Conservation (phyloP, 2,113 vertebrate species). For the Vidua macroura region DNA sequence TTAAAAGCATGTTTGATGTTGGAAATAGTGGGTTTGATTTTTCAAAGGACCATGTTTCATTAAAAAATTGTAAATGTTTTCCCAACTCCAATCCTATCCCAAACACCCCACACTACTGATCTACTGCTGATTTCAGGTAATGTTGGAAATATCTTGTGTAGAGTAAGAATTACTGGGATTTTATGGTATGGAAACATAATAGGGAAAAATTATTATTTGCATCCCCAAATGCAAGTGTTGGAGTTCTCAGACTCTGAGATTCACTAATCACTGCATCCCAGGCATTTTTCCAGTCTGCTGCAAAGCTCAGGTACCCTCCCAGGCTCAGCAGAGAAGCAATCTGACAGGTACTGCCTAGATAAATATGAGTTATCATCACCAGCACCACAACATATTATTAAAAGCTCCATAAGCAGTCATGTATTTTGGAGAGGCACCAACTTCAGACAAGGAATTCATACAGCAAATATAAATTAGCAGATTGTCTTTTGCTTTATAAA, state of each 20-base stretch:
- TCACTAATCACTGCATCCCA: not conserved
- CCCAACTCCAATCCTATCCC: not conserved
- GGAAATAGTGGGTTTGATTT: not conserved
- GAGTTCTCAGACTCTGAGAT: not conserved
- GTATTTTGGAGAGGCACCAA: not conserved
- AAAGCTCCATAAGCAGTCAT: not conserved
- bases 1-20: not conserved
- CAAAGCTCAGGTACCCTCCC: not conserved
- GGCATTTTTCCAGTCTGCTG: not conserved
- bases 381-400: not conserved
- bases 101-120: not conserved
- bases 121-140: not conserved
- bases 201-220: not conserved
- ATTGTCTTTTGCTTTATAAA: not conserved
- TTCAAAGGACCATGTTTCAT: not conserved
- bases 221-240: not conserved
- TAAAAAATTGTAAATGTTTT: not conserved
- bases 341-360: not conserved
- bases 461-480: not conserved
- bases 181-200: not conserved
- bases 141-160: not conserved
- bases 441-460: not conserved
- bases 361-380: not conserved
- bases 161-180: not conserved
- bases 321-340: not conserved